Evolutionary conservation across 2,797 vertebrate species (phyloP).

Genomic region (Amblyopsis hoosieri): DNA sequence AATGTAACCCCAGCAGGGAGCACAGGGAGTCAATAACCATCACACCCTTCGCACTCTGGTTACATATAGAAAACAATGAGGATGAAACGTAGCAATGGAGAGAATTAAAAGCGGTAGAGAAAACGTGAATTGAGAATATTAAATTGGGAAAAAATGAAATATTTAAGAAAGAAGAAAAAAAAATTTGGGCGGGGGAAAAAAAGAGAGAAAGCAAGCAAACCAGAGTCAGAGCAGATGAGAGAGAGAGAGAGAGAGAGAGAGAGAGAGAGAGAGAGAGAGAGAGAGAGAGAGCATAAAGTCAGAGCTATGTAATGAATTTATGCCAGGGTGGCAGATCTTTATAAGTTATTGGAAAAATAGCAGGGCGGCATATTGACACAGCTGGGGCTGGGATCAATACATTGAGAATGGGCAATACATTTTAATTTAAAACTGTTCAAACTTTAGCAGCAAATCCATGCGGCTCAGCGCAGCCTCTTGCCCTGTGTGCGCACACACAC

Average conservation of each 20-base stretch:
- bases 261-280: slow-evolving; percentile 24
- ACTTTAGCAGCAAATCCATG: slow-evolving; percentile 96
- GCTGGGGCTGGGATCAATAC: slow-evolving; percentile 93
- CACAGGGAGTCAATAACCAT: slow-evolving; percentile 34
- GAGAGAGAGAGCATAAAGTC: slow-evolving; percentile 73
- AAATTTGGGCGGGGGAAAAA: neutral
- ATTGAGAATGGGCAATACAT: slow-evolving; percentile 97
- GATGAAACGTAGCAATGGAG: neutral
- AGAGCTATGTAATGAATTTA: slow-evolving; percentile 84
- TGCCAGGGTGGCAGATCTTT: slow-evolving; percentile 87
- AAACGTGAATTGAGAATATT: neutral
- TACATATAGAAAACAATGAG: slow-evolving; percentile 42
- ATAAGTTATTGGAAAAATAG: slow-evolving; percentile 97
- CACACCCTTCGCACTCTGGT: slow-evolving; percentile 20
- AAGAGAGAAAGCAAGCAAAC: slow-evolving; percentile 1
- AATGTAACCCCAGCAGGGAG: slow-evolving; percentile 23
- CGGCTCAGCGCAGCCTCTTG: slow-evolving; percentile 78
- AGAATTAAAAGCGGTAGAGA: neutral
- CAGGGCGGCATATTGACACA: slow-evolving; percentile 95
- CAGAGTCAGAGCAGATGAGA: slow-evolving; percentile 1
- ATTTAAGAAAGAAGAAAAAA: slow-evolving; percentile 23
- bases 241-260: slow-evolving; percentile 29
- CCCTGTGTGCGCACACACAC: slow-evolving; percentile 40
- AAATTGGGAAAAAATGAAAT: slow-evolving; percentile 33
- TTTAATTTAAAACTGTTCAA: slow-evolving; percentile 99